Base-by-base conservation (phyloP, 23 tunicate species). In the Trididemnum nubilum region DNA sequence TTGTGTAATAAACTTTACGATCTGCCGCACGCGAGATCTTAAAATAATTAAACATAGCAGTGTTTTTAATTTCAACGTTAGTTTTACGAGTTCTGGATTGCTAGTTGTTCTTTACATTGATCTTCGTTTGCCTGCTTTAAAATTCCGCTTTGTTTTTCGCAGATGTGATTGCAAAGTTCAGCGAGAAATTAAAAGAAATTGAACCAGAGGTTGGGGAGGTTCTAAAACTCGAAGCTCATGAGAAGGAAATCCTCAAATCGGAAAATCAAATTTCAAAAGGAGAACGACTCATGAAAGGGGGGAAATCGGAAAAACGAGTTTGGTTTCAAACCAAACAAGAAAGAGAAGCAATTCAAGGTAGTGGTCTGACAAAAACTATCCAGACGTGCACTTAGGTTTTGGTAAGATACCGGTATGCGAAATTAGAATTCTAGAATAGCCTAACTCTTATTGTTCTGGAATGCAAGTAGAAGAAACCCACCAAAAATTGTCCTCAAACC, bases 261-360 rank as follows among this genome's bases (percentile, higher is more conserved):
- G 98, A 94, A 81, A 89, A 89, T 35, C 95, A 94, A 77, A 36
- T 94, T 0, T 77, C 69, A 24, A 89, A 82, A 61, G 95, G 83
- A 19, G 91, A 94, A 34, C 85, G 84, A 38, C 70, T 82, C 2
- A 36, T 94, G 28, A 81, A 85, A 44, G 83, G 84, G 24, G 83
- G 82, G 65, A 65, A 38, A 12, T 66, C 83, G 9, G 94, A 85
- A 34, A 89, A 94, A 71, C 73, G 98, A 78, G 49, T 25, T 26
- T 94, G 98, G 98, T 94, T 94, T 78, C 98, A 94, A 64, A 74
- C 78, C 24, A 71, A 77, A 71, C 39, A 71, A 19, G 86, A 94
- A 82, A 81, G 98, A 39, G 94, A 88, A 67, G 51, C 74, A 23
- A 21, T 59, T 15, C 77, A 65, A 84, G 92, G 90, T 86, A 32